Percentiles rank a stretch among this genome's conserved stretches.
phyloP scores from a whole-genome alignment of 2,797 vertebrate genomes.

The Melanotaenia nigrans region DNA sequence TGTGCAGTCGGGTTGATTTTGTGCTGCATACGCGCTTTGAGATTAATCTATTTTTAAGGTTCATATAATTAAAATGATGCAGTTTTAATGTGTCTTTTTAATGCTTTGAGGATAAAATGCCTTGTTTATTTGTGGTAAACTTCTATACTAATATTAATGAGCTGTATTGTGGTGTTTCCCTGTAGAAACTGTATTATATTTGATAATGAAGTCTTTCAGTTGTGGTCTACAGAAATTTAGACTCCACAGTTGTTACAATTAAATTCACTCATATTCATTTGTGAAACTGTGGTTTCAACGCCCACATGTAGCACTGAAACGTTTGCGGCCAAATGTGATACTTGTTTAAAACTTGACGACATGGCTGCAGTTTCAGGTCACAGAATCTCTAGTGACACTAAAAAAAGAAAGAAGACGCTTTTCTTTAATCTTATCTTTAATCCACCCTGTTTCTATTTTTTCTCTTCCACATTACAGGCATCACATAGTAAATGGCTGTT shows the following conservation, averaged over 20 bases:
- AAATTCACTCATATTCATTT: constrained; percentile 37
- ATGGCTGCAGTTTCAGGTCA: constrained; percentile 73
- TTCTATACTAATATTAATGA: background rate
- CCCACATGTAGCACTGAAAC: constrained; percentile 70
- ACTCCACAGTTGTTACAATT: constrained; percentile 29
- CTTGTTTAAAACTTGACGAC: constrained; percentile 59
- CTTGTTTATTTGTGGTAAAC: background rate
- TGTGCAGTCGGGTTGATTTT: background rate
- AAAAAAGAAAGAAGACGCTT: constrained; percentile 6
- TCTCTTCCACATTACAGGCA: constrained; percentile 54
- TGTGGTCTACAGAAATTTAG: constrained; percentile 42
- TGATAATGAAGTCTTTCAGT: constrained; percentile 33
- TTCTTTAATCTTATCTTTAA: constrained; percentile 35
- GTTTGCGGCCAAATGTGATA: constrained; percentile 63
- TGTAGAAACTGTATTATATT: constrained; percentile 19
- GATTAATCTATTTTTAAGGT: background rate
- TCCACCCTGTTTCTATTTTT: constrained; percentile 3
- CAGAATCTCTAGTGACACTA: constrained; percentile 14
- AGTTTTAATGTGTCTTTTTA: background rate
- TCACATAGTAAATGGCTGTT: constrained; percentile 66
- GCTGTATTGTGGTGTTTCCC: background rate
- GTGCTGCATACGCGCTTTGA: background rate
- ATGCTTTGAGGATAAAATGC: background rate
- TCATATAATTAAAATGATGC: background rate
- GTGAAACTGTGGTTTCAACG: constrained; percentile 74